These are phyloP conservation scores for Hypena proboscidalis DNA, from an alignment of 2,888 invertebrate species.

Conservation along the genomic window DNA sequence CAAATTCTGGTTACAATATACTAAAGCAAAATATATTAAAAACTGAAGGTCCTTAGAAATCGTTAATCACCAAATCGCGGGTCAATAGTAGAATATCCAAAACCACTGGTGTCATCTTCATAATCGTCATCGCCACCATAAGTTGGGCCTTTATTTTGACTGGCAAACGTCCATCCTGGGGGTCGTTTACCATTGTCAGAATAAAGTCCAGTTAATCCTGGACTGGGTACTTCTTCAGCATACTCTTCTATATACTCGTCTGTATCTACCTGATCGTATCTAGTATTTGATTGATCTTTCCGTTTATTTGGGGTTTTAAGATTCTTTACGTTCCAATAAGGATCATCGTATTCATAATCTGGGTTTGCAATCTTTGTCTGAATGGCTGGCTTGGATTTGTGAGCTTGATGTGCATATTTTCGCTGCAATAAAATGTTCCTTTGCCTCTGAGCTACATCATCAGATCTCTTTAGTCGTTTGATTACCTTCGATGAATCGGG, in stretches of 20 bases:
- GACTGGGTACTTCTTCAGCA: constrained; percentile 67
- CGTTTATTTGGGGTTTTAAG: constrained; percentile 50
- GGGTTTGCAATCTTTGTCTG: constrained; percentile 53
- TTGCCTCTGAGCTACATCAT: constrained; percentile 55
- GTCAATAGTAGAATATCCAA: constrained; percentile 71
- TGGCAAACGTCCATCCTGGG: constrained; percentile 49
- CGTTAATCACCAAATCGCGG: constrained; percentile 63
- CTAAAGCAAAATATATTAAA: not conserved
- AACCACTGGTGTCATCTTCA: constrained; percentile 47
- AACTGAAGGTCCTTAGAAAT: not conserved
- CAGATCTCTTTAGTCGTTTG: constrained; percentile 37
- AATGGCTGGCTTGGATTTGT: constrained; percentile 39
- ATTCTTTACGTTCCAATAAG: constrained; percentile 76
- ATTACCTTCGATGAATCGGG: constrained; percentile 16
- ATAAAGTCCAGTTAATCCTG: constrained; percentile 71
- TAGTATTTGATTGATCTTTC: constrained; percentile 35
- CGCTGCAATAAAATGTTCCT: constrained; percentile 60
- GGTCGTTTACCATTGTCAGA: constrained; percentile 60
- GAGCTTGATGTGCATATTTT: constrained; percentile 45
- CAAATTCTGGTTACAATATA: constrained; percentile 9
- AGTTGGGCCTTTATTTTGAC: constrained; percentile 43
- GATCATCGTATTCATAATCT: constrained; percentile 64
- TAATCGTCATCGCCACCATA: constrained; percentile 57
- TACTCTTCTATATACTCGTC: constrained; percentile 65
- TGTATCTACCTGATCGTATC: constrained; percentile 50